Evolutionary conservation across 2,797 vertebrate species (phyloP).

Genomic region (Chelon labrosus): DNA sequence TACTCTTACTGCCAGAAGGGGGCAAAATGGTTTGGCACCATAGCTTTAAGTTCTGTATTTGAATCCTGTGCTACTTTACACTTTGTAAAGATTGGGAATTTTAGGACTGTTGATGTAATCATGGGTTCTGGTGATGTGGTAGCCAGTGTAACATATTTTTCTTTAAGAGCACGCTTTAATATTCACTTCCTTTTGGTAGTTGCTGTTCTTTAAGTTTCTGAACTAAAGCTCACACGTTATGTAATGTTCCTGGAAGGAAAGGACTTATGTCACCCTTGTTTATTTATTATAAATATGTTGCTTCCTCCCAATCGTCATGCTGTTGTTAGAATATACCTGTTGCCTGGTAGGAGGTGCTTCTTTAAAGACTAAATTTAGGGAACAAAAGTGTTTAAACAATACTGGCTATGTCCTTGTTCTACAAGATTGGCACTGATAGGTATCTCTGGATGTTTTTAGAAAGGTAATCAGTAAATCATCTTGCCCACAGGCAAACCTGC

Average conservation of each 20-base stretch:
- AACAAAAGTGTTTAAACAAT: constrained; percentile 6
- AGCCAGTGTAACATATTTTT: neutral
- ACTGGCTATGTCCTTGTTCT: constrained; percentile 10
- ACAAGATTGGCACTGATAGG: constrained; percentile 2
- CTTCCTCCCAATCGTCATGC: neutral
- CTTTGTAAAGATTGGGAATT: too few species aligned
- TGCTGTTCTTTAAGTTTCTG: neutral
- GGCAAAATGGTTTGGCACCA: too few species aligned
- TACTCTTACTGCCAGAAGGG: too few species aligned
- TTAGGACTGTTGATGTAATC: too few species aligned
- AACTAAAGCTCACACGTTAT: neutral
- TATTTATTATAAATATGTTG: neutral
- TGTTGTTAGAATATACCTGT: neutral
- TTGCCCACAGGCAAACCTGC: constrained; percentile 1
- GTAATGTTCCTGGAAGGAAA: neutral
- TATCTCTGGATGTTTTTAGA: constrained; percentile 24
- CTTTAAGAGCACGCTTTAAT: neutral
- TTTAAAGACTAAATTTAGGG: neutral
- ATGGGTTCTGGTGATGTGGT: neutral
- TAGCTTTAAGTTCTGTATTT: too few species aligned
- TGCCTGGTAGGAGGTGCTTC: neutral
- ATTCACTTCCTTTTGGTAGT: neutral
- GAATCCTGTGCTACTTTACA: too few species aligned
- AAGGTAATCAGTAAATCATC: constrained; percentile 1
- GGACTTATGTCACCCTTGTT: neutral